These are phyloP conservation scores for Onychomys arenicola DNA, from an alignment of 2,797 vertebrate genomes.

Conservation along the genomic window DNA sequence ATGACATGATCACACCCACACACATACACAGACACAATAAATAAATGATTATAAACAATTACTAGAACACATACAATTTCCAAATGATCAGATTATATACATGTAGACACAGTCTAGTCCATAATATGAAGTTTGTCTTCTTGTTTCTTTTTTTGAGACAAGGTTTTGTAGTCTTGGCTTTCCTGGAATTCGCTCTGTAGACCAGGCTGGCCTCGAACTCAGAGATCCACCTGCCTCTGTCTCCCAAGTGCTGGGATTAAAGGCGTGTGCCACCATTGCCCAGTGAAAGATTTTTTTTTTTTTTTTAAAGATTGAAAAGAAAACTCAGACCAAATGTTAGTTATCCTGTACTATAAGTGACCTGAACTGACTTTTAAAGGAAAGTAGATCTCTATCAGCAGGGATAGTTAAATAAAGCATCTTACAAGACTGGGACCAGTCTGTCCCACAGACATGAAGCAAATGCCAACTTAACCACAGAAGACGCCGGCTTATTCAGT, in stretches of 20 bases:
- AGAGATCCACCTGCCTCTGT: too few relatives aligned
- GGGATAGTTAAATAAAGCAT: neutral
- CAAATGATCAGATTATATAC: neutral
- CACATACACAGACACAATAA: neutral
- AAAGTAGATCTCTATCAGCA: neutral
- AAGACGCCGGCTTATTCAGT: neutral
- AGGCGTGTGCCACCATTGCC: too few relatives aligned
- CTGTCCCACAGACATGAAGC: neutral
- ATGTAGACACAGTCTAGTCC: neutral
- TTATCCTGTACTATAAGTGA: constrained; percentile 22
- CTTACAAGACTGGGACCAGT: constrained; percentile 12
- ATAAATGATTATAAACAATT: neutral
- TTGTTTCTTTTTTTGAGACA: neutral
- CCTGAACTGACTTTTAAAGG: neutral
- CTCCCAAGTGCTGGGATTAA: too few relatives aligned
- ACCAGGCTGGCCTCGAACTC: too few relatives aligned
- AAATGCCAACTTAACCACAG: constrained; percentile 20
- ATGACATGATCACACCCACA: neutral
- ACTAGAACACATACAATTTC: constrained; percentile 16
- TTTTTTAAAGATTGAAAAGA: constrained; percentile 21
- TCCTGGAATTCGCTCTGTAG: too few relatives aligned
- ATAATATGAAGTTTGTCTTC: neutral
- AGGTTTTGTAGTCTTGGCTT: neutral
- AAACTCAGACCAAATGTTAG: constrained; percentile 31
- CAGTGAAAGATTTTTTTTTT: too few relatives aligned